Base-by-base conservation (phyloP, 2,888 invertebrate species). In the Nephrotoma guestfalica region DNA sequence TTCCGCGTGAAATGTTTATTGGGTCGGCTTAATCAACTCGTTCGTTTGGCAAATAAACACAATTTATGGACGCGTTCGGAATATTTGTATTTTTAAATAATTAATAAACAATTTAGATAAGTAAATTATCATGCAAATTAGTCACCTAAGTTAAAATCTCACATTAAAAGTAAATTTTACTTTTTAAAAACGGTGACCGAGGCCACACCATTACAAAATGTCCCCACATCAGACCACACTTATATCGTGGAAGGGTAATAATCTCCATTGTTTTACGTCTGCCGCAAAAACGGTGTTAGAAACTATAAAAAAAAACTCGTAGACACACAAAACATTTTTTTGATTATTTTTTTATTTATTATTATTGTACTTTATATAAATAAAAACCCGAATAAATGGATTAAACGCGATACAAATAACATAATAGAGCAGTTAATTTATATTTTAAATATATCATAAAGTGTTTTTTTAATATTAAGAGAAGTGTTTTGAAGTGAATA, bases 241-340 rank as follows among this genome's bases (percentile, higher is more conserved):
- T 7, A 86, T 86, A 47, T 86, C 41, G 51, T 51, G 51, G 83
- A 86, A 87, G 84, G 86, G 47, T 83, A 87, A 84, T 86, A 85
- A 86, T 87, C 88, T 87, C 88, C 88, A 88, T 88, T 88, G 87
- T 87, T 87, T 87, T 88, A 87, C 88, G 88, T 88, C 88, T 88
- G 88, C 88, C 87, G 88, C 88, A 88, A 88, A 88, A 86, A 86
- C 86, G 86, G 86, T 45, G 30, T 45, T 85, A 85, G 43, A 43
- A 85, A 18, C 18, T 57, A 57, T 18, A 57, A 57, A 51, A 51
- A n/a, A 57, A 18, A 71, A 30, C 30, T 71, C 71, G 30, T 71
- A 71, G 71, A 71, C 71, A 30, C 71, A 30, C 71, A 71, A 71
- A 71, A 71, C 71, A 71, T 71, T 71, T 51, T 30, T 71, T 71